Evolutionary conservation across 2,888 invertebrate species (phyloP).

Genomic region (Cremastinae sp.): DNA sequence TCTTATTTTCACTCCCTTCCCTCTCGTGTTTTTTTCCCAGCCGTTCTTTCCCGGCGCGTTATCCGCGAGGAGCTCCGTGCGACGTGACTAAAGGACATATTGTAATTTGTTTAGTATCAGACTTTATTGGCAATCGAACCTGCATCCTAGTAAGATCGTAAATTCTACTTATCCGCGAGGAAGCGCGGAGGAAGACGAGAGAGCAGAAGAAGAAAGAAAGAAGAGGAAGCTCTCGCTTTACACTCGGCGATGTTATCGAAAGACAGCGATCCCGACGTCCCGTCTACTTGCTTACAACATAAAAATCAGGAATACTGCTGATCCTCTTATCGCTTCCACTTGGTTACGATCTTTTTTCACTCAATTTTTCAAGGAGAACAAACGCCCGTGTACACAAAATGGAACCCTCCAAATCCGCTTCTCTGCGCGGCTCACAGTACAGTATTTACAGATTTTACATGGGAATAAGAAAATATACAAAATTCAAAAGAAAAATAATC

Average conservation of each 20-base stretch:
- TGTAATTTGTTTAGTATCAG: slow-evolving; percentile 59
- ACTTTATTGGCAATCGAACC: slow-evolving; percentile 58
- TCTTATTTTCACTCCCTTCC: not conserved
- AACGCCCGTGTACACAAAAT: no score
- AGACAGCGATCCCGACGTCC: not conserved
- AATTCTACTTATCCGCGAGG: slow-evolving; percentile 45
- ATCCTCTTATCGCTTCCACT: not conserved
- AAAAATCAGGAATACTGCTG: not conserved
- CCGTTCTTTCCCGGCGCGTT: slow-evolving; percentile 15
- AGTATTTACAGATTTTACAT: no score
- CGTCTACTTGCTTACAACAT: not conserved
- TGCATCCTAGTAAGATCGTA: slow-evolving; percentile 22
- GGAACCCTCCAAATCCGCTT: no score
- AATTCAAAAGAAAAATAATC: no score
- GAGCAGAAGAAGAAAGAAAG: no score
- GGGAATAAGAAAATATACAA: no score
- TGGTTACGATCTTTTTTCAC: not conserved
- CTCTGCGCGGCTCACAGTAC: no score
- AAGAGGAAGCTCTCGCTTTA: not conserved
- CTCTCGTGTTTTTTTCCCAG: slow-evolving; percentile 2
- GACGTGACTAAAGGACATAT: slow-evolving; percentile 44
- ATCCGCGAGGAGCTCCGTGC: slow-evolving; percentile 27
- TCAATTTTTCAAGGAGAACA: no score
- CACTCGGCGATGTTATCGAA: not conserved
- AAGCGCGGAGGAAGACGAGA: no score